Evolutionary conservation across 2,888 invertebrate species (phyloP), one percentile per base, ranked within the genome.

Genomic region (Frankliniella fusca): DNA sequence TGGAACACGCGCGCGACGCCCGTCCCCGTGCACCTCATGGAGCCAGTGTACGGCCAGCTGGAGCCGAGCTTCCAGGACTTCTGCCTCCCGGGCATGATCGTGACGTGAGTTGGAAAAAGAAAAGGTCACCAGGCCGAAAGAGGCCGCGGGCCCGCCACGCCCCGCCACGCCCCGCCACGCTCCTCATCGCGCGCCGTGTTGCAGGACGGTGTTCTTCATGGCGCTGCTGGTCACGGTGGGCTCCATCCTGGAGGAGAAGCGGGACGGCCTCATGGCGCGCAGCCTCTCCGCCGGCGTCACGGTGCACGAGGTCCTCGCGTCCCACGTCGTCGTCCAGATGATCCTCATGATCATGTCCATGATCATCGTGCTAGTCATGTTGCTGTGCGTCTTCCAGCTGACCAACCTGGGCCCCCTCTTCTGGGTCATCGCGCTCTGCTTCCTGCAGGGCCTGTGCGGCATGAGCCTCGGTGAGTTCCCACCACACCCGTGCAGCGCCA

Each of bases 161-260:
- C 38, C 38, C 38, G 38, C 38, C 38, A 2, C 38, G 38, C 38
- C 38, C 38, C 54, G 15, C 15, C 54, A 20, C 54, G 54, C 54
- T 12, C 5, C 38, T 38, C 38, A 38, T 38, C 38, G 38, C 38
- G 38, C 38, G n/a, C 7, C 54, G 23, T 80, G 80, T 85, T 85
- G 38, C 84, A 86, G 86, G 79, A 86, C 86, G 83, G 85, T 86
- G 83, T 86, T 86, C 81, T 86, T 85, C 82, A 84, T 86, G 79
- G 86, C 86, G n/a, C 83, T 85, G 15, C 85, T 86, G 83, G 85
- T 86, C 80, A 86, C 86, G 27, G 86, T 85, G 9, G 86, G 86
- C 38, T 84, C 85, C 27, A 84, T 86, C 65, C 82, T 86, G 10
- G 85, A 86, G 80, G 86, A 86, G 82, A 86, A 86, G 84, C 83